Conservation (phyloP, 2,888 invertebrate genomes). For the Platynereis dumerilii region DNA sequence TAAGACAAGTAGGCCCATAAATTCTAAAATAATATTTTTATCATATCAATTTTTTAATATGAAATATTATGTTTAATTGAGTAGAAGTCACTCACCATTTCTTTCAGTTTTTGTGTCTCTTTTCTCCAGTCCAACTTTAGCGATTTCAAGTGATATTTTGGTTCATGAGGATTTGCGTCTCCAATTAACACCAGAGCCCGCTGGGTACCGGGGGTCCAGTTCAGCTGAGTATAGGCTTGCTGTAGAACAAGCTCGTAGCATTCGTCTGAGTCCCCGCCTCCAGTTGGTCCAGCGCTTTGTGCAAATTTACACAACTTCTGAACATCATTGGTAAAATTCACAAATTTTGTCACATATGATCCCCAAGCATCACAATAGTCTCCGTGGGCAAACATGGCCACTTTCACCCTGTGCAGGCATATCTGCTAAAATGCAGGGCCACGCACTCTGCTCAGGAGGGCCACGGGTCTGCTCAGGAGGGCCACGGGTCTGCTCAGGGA, state of each 20-base stretch:
- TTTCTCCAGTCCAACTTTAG: conserved; percentile 48
- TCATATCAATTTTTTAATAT: too few relatives aligned
- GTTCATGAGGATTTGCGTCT: conserved; percentile 51
- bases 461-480: too few relatives aligned
- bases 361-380: conserved; percentile 57
- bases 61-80: too few relatives aligned
- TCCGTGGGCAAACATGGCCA: conserved; percentile 57
- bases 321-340: conserved; percentile 49
- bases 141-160: conserved; percentile 39
- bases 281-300: conserved; percentile 45
- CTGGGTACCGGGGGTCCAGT: conserved; percentile 54
- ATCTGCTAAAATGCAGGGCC: conserved; percentile 55
- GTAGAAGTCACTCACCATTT: conserved; percentile 21
- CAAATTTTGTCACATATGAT: conserved; percentile 49
- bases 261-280: conserved; percentile 55
- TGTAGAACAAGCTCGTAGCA: conserved; percentile 56
- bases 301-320: conserved; percentile 47
- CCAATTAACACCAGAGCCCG: conserved; percentile 55
- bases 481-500: too few relatives aligned
- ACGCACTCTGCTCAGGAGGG: too few relatives aligned
- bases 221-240: conserved; percentile 44
- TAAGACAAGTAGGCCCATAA: too few relatives aligned
- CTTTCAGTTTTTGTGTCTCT: conserved; percentile 40
- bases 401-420: conserved; percentile 52
- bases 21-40: too few relatives aligned